Evolutionary conservation across 2,888 invertebrate species (phyloP), one percentile per base, ranked within the genome.

Genomic region (Ceratothoa steindachneri): DNA sequence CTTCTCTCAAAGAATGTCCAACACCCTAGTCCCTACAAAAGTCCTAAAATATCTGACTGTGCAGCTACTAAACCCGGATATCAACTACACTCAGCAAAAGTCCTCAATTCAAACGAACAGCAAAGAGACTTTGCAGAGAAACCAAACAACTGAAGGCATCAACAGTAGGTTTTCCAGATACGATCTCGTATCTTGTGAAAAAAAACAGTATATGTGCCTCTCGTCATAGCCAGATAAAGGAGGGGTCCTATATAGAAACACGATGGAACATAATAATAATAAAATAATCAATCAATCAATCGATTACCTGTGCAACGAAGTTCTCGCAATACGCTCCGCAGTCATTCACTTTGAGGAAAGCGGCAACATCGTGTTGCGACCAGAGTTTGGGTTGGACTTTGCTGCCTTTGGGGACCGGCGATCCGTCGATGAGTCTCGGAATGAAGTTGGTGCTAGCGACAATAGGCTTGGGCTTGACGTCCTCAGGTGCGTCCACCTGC

Each of bases 321-420:
- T 86, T 87, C 82, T 88, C 88, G 82, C 87, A 87, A 81, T 88
- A 88, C 0, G 87, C 85, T 55, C 87, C 87, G 83, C 88, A 89
- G 83, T 95, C 95, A 84, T 96, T 96, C 60, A 93, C 90, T 67
- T 92, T 89, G 69, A 97, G 88, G 86, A 96, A 97, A 84, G 93
- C 91, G 27, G 92, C 92, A 7, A 96, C 96, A 83, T 96, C 95
- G 81, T 89, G 88, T 0, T 91, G 88, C 79, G 89, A 91, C 97
- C 96, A 96, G 77, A 73, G 51, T 67, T 78, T 78, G n/a, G 78
- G 75, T 53, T 73, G 71, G 9, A 78, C 74, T 28, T 76, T 78
- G 9, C 78, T 75, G 19, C 73, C 75, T 68, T 72, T 75, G 4
- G 75, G 19, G 12, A 60, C 27, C 22, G n/a, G 19, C 0, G 78